Conservation (phyloP, 2,797 vertebrate genomes). For the Stomatorhinus walkeri region DNA sequence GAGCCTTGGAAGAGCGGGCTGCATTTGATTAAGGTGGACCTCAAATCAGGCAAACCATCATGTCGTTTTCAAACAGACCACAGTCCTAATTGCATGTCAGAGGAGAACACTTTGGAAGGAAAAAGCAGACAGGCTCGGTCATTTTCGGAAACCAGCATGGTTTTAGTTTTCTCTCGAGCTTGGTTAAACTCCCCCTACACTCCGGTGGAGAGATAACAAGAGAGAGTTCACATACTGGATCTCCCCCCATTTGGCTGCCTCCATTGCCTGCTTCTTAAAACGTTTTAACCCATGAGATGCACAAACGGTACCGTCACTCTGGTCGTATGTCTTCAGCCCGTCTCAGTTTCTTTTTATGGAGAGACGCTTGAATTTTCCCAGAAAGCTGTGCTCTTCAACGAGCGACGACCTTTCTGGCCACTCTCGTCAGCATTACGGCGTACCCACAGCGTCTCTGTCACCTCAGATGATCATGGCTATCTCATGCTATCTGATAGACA, state of each 20-base stretch:
- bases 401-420: neutral
- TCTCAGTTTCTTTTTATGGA: neutral
- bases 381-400: neutral
- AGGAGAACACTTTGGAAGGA: conserved; percentile 43
- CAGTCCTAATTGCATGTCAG: conserved; percentile 51
- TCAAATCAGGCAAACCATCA: conserved; percentile 53
- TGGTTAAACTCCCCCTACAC: conserved; percentile 31
- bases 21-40: conserved; percentile 51
- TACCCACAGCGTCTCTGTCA: neutral
- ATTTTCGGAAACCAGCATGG: conserved; percentile 35
- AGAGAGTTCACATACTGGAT: neutral
- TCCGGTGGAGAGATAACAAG: conserved; percentile 10
- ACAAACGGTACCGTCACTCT: neutral
- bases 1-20: conserved; percentile 33
- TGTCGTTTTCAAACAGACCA: conserved; percentile 46
- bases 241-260: conserved; percentile 1
- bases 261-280: neutral
- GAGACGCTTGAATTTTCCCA: neutral
- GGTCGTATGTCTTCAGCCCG: neutral
- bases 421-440: neutral
- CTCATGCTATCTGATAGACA: neutral
- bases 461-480: neutral
- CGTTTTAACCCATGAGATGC: conserved; percentile 6
- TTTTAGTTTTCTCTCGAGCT: conserved; percentile 33
- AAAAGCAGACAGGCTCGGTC: conserved; percentile 35